Conservation (phyloP, 2,113 vertebrate genomes). For the Hemibagrus wyckioides region DNA sequence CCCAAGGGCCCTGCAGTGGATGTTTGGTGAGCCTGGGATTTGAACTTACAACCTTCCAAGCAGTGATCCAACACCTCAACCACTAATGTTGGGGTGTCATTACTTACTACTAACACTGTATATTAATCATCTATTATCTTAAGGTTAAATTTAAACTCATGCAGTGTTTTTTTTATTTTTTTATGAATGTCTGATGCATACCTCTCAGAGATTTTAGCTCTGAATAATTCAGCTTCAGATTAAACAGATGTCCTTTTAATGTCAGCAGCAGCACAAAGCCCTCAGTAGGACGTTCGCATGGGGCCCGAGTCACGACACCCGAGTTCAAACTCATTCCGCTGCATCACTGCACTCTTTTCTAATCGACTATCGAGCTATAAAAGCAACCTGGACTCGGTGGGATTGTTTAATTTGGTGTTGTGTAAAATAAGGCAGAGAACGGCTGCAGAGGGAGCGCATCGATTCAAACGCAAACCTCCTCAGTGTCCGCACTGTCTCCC, state of each 20-base stretch:
- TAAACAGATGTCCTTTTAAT: conserved; percentile 32
- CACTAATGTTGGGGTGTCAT: neutral
- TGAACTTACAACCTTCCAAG: too few species aligned
- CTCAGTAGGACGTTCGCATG: conserved; percentile 46
- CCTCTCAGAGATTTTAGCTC: neutral
- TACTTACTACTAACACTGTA: neutral
- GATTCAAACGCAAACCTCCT: neutral
- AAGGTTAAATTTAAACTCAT: neutral
- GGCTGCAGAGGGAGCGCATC: neutral
- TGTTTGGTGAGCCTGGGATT: too few species aligned
- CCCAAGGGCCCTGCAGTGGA: too few species aligned
- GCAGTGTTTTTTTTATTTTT: neutral
- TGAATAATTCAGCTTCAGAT: conserved; percentile 34
- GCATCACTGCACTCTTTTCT: conserved; percentile 68
- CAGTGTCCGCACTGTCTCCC: neutral
- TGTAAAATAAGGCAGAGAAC: conserved; percentile 63
- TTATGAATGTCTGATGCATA: neutral
- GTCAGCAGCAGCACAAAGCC: conserved; percentile 48
- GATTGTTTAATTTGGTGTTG: conserved; percentile 66
- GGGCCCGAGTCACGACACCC: conserved; percentile 54
- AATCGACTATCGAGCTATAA: conserved; percentile 71
- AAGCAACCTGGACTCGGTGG: conserved; percentile 68
- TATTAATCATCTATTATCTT: neutral
- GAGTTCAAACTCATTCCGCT: conserved; percentile 70
- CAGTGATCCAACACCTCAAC: too few species aligned